Base-by-base conservation (phyloP, 2,888 invertebrate genomes). In the Cataglyphis livida region DNA sequence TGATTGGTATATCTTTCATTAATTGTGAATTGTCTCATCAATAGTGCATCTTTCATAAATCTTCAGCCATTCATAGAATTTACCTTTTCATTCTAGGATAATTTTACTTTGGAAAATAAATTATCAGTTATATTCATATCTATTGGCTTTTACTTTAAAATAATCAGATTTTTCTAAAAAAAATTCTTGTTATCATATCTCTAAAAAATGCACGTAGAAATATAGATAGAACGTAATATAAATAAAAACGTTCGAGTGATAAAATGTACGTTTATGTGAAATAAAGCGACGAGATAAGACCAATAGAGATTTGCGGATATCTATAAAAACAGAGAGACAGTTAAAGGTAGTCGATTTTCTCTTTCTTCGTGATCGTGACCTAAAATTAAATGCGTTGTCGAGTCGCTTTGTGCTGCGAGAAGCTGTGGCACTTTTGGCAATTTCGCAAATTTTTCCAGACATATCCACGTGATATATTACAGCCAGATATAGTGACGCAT, bases 381-480 rank as follows among this genome's bases (percentile, higher is more conserved):
- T 83, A 83, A 83, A 84, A 82, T 51, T 70, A 65, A 79, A 64
- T 54, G 44, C 70, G 18, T 68, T 62, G 61, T 54, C 32, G 48
- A 32, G 38, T 75, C 57, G 62, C 85, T 87, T 91, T 91, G 87
- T 90, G 0, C 81, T 28, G 84, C 9, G 71, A 71, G 68, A 65
- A 62, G 65, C 83, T 48, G 32, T 32, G 35, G 32, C 18, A 57
- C 54, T 84, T 84, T 87, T 91, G 90, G 91, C 89, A 89, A 84
- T 88, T 89, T 87, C 57, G 88, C 92, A 91, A 87, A 85, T 88
- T 85, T 83, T 73, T 91, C 89, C 88, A 90, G 90, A 87, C 84
- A 79, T 51, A n/a, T 32, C 76, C 68, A 74, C 62, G 41, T 66
- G 41, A 64, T 61, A 76, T 82, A 78, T 85, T 86, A 74, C 78